phyloP scores from a whole-genome alignment of 1,140 invertebrate genomes.

The Drosophila watanabei region DNA sequence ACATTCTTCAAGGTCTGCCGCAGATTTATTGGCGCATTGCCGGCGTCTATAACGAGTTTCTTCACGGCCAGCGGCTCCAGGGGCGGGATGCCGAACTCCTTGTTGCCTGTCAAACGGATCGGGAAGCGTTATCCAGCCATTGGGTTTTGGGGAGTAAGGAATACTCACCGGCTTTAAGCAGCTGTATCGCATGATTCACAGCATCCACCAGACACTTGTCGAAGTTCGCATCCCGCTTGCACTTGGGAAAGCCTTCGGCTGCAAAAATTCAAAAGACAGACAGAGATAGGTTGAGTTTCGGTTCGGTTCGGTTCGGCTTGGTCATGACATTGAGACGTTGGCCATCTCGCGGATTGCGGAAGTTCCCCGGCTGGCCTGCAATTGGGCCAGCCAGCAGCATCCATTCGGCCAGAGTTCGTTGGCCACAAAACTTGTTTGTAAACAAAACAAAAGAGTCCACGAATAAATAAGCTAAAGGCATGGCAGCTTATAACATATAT shows the following conservation, averaged over 20 bases:
- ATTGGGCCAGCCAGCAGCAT: constrained; percentile 57
- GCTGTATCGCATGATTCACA: constrained; percentile 74
- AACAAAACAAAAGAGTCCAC: constrained; percentile 52
- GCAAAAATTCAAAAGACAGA: constrained; percentile 23
- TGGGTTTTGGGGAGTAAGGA: neutral
- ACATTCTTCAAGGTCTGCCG: constrained; percentile 87
- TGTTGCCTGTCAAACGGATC: constrained; percentile 74
- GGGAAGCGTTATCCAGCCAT: constrained; percentile 4
- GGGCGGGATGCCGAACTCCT: constrained; percentile 80
- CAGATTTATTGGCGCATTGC: constrained; percentile 86
- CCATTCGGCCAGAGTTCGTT: constrained; percentile 67
- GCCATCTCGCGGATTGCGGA: constrained; percentile 51
- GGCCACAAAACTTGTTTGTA: constrained; percentile 71
- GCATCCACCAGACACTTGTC: constrained; percentile 84
- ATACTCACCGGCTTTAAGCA: constrained; percentile 72
- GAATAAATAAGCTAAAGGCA: constrained; percentile 14
- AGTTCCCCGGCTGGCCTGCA: constrained; percentile 53
- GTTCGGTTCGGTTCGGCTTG: constrained; percentile 4
- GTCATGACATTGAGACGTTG: constrained; percentile 70
- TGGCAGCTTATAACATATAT: constrained; percentile 2
- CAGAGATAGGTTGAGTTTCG: constrained; percentile 21
- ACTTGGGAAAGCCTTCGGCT: constrained; percentile 78
- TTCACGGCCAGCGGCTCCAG: constrained; percentile 84
- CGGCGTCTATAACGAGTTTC: constrained; percentile 81
- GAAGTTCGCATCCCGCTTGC: constrained; percentile 80